These are phyloP conservation scores for Argya squamiceps DNA, from an alignment of 2,797 vertebrate species.

Conservation along the genomic window DNA sequence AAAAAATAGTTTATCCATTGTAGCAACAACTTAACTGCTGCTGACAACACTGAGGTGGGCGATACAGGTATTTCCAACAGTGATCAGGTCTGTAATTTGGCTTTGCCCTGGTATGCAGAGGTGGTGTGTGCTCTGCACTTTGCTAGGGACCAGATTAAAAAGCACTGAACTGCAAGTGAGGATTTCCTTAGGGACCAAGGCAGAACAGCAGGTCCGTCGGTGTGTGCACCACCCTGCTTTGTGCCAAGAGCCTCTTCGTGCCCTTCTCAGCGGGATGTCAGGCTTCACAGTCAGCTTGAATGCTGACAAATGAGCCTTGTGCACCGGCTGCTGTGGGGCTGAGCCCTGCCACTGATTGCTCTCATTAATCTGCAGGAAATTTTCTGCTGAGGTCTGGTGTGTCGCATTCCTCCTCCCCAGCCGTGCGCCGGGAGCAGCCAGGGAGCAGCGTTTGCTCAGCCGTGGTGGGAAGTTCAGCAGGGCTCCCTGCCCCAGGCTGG, in stretches of 20 bases:
- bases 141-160: neutral
- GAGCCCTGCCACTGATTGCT: neutral
- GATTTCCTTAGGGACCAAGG: neutral
- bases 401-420: neutral
- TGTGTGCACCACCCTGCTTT: neutral
- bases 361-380: neutral
- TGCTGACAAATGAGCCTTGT: neutral
- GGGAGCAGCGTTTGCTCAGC: neutral
- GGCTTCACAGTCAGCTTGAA: neutral
- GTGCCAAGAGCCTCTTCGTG: neutral
- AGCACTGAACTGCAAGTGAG: neutral
- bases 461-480: rapidly evolving
- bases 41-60: neutral
- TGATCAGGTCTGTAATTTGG: neutral
- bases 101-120: neutral
- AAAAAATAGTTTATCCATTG: neutral
- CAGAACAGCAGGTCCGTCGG: neutral
- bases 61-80: neutral
- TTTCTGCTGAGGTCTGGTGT: neutral
- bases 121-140: neutral
- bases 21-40: neutral
- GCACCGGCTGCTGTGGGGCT: neutral
- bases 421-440: rapidly evolving
- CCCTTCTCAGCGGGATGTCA: neutral
- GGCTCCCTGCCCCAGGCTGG: neutral